Evolutionary conservation across 2,888 invertebrate genomes (phyloP).

Genomic region (Schizotus pectinicornis): DNA sequence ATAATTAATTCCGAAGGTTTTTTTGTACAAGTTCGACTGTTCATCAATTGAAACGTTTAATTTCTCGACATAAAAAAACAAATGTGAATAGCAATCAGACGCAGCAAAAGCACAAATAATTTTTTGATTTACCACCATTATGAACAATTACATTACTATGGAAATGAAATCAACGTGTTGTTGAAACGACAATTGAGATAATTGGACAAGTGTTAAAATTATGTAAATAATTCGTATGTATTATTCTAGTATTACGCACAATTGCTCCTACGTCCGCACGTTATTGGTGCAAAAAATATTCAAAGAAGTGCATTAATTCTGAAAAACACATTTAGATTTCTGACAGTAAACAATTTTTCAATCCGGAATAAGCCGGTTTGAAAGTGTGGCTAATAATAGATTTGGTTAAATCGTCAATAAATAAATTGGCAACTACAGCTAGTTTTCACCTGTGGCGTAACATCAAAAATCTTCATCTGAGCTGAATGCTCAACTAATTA

Average conservation of each 20-base stretch:
- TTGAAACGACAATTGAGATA: constrained; percentile 16
- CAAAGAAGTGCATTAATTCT: too few relatives aligned
- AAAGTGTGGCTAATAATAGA: constrained; percentile 18
- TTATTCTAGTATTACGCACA: neutral
- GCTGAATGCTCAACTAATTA: too few relatives aligned
- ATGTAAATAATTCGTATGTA: constrained; percentile 8
- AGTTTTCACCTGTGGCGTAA: too few relatives aligned
- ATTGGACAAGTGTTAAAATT: constrained; percentile 22
- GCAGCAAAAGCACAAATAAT: constrained; percentile 5
- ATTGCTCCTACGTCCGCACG: too few relatives aligned
- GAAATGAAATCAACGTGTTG: constrained; percentile 25
- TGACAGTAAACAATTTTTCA: neutral
- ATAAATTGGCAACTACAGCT: constrained; percentile 14
- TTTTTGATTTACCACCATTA: constrained; percentile 16
- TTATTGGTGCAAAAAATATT: too few relatives aligned
- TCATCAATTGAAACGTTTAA: neutral
- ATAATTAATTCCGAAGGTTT: too few relatives aligned
- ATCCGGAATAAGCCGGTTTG: constrained; percentile 16
- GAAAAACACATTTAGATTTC: too few relatives aligned
- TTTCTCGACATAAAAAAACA: constrained; percentile 4
- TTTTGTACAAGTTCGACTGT: neutral
- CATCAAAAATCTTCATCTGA: too few relatives aligned
- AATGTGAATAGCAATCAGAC: constrained; percentile 7
- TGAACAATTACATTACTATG: constrained; percentile 21
- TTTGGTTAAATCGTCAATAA: constrained; percentile 16